Evolutionary conservation across 92 coral and sea anemone species (phyloP), one percentile per base, ranked within the genome.

Genomic region (Bergia puertoricense): DNA sequence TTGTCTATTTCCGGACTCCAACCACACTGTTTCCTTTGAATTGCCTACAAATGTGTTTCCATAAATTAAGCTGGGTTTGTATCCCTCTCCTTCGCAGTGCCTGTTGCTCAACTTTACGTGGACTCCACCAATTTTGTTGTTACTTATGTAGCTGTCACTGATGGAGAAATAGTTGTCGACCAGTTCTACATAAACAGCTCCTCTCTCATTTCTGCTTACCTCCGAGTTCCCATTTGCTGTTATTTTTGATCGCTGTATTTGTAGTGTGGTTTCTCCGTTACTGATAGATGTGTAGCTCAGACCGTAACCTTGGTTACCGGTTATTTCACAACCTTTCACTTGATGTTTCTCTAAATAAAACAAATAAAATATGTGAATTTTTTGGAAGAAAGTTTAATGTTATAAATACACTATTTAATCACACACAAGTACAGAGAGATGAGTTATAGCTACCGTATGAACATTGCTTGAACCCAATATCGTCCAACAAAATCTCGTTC

Each of bases 401-500:
- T 30, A 30, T 30, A 30, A 30, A 30, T 30, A 30, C 30, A 30
- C 30, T 30, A 30, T 30, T 30, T 30, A 0, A 30, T 30, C 30
- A 30, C 30, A 0, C 11, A 2, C 57, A 51, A 6, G 8, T 22
- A 14, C 38, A 42, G 22, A 44, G 20, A 16, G 4, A 5, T n/a
- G 57, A 37, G 5, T 36, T 6, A 36, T n/a, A 39, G 3, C 65
- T 56, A 86, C 72, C 82, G 15, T 75, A n/a, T 69, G 81, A 75
- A 81, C 95, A 92, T 77, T 85, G 57, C 38, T 79, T 48, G 3
- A 92, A 73, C 30, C 88, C 74, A 16, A 92, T 45, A 38, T 92
- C 89, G 65, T 92, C 95, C 16, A 92, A 36, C 38, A 90, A 74
- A 43, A 92, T 90, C 77, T 57, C 79, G 59, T 91, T 90, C 65